Conservation (phyloP, 2,797 vertebrate species). For the Liasis olivaceus region DNA sequence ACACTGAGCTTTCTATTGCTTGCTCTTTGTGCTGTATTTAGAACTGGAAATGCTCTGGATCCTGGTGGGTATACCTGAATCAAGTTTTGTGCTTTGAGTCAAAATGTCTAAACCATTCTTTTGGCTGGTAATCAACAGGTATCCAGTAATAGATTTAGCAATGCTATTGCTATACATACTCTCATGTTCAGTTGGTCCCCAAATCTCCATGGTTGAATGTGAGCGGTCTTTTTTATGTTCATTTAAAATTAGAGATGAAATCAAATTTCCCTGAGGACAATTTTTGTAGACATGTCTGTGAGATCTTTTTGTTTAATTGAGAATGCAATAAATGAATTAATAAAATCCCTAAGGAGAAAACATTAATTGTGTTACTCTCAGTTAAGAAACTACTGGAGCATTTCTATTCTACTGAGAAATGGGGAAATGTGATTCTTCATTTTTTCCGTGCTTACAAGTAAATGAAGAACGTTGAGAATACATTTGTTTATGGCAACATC, state of each 20-base stretch:
- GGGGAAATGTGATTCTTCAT: not conserved
- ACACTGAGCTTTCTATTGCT: slow-evolving; percentile 4
- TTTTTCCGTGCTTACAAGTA: not conserved
- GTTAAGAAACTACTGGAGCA: not conserved
- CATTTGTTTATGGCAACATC: not conserved
- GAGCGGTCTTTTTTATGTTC: not conserved
- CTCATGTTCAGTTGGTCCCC: not conserved
- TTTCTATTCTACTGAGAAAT: not conserved
- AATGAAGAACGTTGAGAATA: not conserved
- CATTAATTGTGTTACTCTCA: not conserved
- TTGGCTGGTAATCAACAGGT: not conserved
- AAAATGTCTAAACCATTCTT: not conserved
- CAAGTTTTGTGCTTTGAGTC: slow-evolving; percentile 1
- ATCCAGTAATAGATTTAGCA: not conserved
- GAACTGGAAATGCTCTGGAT: not conserved
- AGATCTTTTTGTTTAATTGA: not conserved
- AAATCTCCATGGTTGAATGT: not conserved
- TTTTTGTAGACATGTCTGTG: not conserved
- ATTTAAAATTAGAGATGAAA: not conserved
- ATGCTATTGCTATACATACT: not conserved
- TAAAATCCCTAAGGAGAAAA: not conserved
- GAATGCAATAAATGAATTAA: not conserved
- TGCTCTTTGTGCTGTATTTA: slow-evolving; percentile 13
- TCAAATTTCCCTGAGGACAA: not conserved
- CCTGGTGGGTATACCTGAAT: slow-evolving; percentile 5